Evolutionary conservation across 2,888 invertebrate species (phyloP).

Genomic region (Zootermopsis nevadensis): DNA sequence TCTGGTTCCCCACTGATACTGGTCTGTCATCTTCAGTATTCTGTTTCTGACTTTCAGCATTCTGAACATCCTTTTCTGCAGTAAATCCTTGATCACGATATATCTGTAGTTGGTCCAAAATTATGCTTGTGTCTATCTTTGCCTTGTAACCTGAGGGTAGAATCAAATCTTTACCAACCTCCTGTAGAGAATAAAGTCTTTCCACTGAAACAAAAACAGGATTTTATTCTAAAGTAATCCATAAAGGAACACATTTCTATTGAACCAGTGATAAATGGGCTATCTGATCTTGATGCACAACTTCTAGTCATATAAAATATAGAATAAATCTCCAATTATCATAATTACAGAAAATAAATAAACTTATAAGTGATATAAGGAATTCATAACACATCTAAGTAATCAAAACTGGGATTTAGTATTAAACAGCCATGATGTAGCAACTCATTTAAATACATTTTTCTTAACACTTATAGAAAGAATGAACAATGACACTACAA

Average conservation of each 20-base stretch:
- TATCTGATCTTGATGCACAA: too few species aligned
- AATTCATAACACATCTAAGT: too few species aligned
- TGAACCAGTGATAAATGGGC: too few species aligned
- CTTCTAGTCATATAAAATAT: too few species aligned
- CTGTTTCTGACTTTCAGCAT: not conserved
- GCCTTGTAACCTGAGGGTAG: conserved; percentile 69
- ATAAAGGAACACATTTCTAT: not conserved
- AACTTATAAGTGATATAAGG: too few species aligned
- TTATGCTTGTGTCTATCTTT: conserved; percentile 61
- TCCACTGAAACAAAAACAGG: conserved; percentile 70
- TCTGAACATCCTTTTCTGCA: not conserved
- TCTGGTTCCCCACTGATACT: conserved; percentile 26
- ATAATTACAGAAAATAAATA: too few species aligned
- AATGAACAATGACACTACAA: too few species aligned
- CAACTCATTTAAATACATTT: too few species aligned
- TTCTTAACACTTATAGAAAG: too few species aligned
- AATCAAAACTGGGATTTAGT: too few species aligned
- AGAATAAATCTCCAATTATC: too few species aligned
- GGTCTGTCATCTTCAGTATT: conserved; percentile 1
- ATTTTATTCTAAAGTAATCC: not conserved
- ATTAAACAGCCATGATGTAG: too few species aligned
- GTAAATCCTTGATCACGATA: conserved; percentile 60
- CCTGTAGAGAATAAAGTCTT: conserved; percentile 68
- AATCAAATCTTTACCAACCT: conserved; percentile 64
- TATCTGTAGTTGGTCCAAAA: conserved; percentile 73